Base-by-base conservation (phyloP, 2,888 invertebrate species). In the Hemaris fuciformis region DNA sequence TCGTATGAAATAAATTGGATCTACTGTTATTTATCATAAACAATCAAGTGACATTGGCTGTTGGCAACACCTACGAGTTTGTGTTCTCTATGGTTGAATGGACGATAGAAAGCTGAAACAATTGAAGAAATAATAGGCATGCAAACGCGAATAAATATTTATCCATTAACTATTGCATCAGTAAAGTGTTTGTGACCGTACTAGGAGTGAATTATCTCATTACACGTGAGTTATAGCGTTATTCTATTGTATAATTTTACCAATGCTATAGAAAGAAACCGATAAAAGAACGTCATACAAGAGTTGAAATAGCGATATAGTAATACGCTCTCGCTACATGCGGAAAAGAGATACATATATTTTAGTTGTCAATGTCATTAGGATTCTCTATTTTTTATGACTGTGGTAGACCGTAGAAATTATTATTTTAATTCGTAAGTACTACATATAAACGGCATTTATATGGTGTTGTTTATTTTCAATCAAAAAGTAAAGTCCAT, bases 71-170 rank as follows among this genome's bases (percentile, higher is more conserved):
- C 15, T 15, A 57, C 38, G 7, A 38, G 38, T 38, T n/a, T 38
- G 34, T 41, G 6, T 43, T 22, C 22, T 31, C 45, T 57, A 57
- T 57, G 57, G 43, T 22, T 61, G 2, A 18, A 57, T 38, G 57
- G 61, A 61, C 45, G 61, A 61, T 45, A 61, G 48, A 60, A 75
- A 78, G 66, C 74, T 77, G 74, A 79, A 79, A 81, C 76, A 81
- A 77, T 76, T 81, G 80, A 81, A 77, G 73, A 63, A 75, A 61
- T 67, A 68, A 65, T 76, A 79, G 76, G 77, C 70, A 79, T 73
- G 77, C 48, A 70, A 71, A 71, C 72, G 70, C 72, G 62, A 63
- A 70, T 64, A 74, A 71, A 68, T 78, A 72, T 64, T 69, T 68
- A 65, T 66, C 65, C 64, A 66, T 13, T 68, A 70, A 61, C 65